Conservation (phyloP, 2,113 vertebrate species). For the Anolis carolinensis region DNA sequence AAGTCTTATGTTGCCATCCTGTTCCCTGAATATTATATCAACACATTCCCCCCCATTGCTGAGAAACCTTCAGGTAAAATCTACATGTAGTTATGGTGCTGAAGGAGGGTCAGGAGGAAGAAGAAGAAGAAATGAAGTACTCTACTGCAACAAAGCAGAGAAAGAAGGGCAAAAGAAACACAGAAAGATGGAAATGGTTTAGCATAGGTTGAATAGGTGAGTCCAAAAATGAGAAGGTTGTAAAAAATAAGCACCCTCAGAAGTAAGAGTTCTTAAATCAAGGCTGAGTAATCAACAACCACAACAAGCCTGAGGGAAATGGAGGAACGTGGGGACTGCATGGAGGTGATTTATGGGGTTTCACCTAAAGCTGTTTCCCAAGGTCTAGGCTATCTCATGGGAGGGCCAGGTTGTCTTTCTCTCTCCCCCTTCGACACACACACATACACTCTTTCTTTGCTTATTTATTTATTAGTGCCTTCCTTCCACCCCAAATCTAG, state of each 20-base stretch:
- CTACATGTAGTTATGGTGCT: not conserved
- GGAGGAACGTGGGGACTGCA: conserved; percentile 14
- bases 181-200: accelerated
- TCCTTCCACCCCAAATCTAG: conserved; percentile 59
- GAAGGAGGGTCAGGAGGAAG: not conserved
- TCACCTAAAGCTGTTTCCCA: not conserved
- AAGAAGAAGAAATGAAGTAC: not conserved
- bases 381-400: not conserved
- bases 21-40: not conserved
- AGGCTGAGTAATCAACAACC: not conserved
- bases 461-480: not conserved
- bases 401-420: accelerated
- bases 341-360: conserved; percentile 41
- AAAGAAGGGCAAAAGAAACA: accelerated
- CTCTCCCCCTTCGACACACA: too few species aligned
- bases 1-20: not conserved
- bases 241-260: not conserved
- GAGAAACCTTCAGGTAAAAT: not conserved
- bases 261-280: conserved; percentile 50
- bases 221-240: not conserved
- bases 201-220: accelerated
- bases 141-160: not conserved
- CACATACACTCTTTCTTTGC: not conserved
- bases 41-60: not conserved
- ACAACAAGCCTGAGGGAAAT: not conserved